Evolutionary conservation across 2,113 vertebrate species (phyloP).

Genomic region (Odocoileus hemionus): DNA sequence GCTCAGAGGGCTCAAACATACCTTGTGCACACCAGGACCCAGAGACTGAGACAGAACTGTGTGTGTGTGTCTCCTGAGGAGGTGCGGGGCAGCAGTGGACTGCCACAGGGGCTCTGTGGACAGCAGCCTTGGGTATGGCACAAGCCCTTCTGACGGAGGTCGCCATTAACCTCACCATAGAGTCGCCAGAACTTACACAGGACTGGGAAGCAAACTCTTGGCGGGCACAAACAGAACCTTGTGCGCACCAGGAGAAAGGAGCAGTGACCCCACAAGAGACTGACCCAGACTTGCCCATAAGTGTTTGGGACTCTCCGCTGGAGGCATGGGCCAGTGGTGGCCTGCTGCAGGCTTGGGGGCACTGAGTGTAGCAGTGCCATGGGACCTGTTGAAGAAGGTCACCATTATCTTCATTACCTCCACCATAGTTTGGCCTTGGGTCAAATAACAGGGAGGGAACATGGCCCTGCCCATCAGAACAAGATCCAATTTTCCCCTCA

Average conservation of each 20-base stretch:
- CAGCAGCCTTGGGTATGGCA: neutral
- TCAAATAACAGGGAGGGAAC: neutral
- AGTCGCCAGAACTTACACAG: neutral
- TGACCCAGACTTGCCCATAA: neutral
- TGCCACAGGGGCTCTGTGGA: neutral
- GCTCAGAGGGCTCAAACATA: neutral
- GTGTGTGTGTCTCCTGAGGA: neutral
- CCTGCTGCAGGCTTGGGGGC: too few species aligned
- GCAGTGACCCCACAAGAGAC: neutral
- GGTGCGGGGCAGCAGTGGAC: neutral
- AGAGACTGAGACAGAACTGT: neutral
- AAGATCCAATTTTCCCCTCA: neutral
- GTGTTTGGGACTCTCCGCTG: rapidly evolving
- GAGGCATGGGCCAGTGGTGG: neutral
- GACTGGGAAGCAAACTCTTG: neutral
- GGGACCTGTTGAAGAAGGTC: neutral
- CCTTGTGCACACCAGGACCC: neutral
- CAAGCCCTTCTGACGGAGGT: neutral
- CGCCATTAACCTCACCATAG: neutral
- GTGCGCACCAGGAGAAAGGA: neutral
- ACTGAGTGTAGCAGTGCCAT: neutral
- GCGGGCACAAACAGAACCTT: neutral
- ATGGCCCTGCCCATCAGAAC: neutral
- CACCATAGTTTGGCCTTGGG: neutral
- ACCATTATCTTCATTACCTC: neutral